Percentiles rank a stretch among this genome's conserved stretches.
Evolutionary conservation across 2,113 vertebrate species (phyloP).

Genomic region (Seriola quinqueradiata): DNA sequence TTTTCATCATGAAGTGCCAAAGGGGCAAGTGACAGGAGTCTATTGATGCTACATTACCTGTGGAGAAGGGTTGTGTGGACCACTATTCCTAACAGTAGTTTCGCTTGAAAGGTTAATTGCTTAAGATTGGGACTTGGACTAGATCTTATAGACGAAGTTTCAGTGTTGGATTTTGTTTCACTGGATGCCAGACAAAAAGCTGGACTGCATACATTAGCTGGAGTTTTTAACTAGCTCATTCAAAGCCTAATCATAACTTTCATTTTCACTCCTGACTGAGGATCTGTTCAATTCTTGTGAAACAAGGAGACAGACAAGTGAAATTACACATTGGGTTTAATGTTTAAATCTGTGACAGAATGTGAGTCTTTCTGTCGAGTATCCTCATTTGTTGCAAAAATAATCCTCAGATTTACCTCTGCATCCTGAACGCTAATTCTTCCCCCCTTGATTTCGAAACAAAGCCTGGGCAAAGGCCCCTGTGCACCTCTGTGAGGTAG

Average conservation of each 20-base stretch:
- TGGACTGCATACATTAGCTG: background rate
- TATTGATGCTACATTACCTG: background rate
- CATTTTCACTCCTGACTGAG: background rate
- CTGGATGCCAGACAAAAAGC: constrained; percentile 14
- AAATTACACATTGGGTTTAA: constrained; percentile 1
- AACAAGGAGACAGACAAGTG: constrained; percentile 12
- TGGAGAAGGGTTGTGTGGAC: background rate
- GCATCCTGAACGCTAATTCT: constrained; percentile 29
- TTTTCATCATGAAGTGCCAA: background rate
- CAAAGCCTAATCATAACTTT: constrained; percentile 5
- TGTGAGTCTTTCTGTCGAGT: background rate
- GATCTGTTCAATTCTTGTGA: background rate
- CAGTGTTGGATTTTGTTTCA: constrained; percentile 1
- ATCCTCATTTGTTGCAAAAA: constrained; percentile 15
- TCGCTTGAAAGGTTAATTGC: constrained; percentile 28
- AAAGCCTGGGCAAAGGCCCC: constrained; percentile 10
- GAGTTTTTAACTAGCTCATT: constrained; percentile 4
- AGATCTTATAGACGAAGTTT: background rate
- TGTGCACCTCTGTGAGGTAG: constrained; percentile 19
- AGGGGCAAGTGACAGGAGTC: background rate
- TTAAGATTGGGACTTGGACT: background rate
- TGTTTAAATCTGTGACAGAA: background rate
- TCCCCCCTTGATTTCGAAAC: constrained; percentile 23
- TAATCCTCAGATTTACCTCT: constrained; percentile 34
- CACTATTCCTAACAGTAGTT: background rate